phyloP scores from a whole-genome alignment of 2,888 invertebrate species.

The Pristionchus exspectatus region DNA sequence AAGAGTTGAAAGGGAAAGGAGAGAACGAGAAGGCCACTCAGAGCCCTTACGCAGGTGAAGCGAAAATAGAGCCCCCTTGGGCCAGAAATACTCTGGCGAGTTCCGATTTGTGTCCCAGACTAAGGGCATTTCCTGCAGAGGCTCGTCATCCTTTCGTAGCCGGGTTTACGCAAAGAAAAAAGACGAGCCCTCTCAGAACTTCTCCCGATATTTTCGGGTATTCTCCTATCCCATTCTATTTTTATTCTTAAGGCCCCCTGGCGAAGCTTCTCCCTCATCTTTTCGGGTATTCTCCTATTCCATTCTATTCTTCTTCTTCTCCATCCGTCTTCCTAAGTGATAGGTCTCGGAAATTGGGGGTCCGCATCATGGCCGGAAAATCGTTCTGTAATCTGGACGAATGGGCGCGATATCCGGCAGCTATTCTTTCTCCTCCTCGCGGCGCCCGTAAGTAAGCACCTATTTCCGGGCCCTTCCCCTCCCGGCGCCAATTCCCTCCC shows the following conservation, averaged over 20 bases:
- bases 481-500: background rate
- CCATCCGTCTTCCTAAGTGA: too few relatives aligned
- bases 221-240: too few relatives aligned
- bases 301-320: too few relatives aligned
- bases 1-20: background rate
- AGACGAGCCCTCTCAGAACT: too few relatives aligned
- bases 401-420: background rate
- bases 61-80: background rate
- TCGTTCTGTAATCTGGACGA: background rate
- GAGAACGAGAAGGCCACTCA: background rate
- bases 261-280: too few relatives aligned
- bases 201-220: too few relatives aligned
- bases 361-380: background rate
- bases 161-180: background rate
- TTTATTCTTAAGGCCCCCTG: too few relatives aligned
- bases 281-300: too few relatives aligned
- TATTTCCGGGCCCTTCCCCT: background rate
- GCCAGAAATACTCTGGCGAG: background rate
- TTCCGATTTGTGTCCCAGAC: conserved; percentile 9
- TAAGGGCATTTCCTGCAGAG: background rate
- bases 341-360: background rate
- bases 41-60: background rate
- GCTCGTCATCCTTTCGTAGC: background rate
- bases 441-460: background rate
- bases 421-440: background rate